A percentile compares a stretch with the other conserved stretches of the same genome.
These are phyloP conservation scores for Schrankia costaestrigalis DNA, from an alignment of 2,888 invertebrate species.

Conservation along the genomic window DNA sequence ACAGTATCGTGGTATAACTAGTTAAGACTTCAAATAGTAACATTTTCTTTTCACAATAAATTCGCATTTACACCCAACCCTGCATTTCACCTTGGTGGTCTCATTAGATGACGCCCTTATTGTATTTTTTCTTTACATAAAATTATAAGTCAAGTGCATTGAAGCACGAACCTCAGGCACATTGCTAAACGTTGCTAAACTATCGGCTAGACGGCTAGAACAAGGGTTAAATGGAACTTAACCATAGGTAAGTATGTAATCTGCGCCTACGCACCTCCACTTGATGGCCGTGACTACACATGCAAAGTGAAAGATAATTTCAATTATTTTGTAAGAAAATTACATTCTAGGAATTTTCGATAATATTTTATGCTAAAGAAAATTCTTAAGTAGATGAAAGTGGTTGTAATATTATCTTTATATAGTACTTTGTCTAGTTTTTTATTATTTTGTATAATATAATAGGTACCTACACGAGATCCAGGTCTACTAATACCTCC, in stretches of 20 bases:
- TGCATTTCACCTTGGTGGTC: conserved; percentile 55
- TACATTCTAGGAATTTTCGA: too few relatives aligned
- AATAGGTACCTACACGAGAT: too few relatives aligned
- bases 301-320: conserved; percentile 33
- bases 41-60: neutral
- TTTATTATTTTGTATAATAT: too few relatives aligned
- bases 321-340: conserved; percentile 21
- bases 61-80: conserved; percentile 29
- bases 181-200: conserved; percentile 48
- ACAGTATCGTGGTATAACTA: too few relatives aligned
- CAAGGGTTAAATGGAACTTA: conserved; percentile 35
- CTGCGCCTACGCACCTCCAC: conserved; percentile 8
- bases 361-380: too few relatives aligned
- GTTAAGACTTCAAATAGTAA: neutral
- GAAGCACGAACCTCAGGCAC: conserved; percentile 31
- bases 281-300: conserved; percentile 8
- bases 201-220: conserved; percentile 43
- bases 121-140: conserved; percentile 48
- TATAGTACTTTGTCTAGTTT: too few relatives aligned
- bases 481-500: too few relatives aligned
- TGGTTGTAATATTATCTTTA: too few relatives aligned
- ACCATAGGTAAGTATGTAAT: conserved; percentile 20
- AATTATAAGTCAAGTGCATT: conserved; percentile 48
- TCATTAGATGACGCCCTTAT: conserved; percentile 60
- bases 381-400: too few relatives aligned